Conservation (phyloP, 1,140 invertebrate genomes). For the Eufriesea mexicana region DNA sequence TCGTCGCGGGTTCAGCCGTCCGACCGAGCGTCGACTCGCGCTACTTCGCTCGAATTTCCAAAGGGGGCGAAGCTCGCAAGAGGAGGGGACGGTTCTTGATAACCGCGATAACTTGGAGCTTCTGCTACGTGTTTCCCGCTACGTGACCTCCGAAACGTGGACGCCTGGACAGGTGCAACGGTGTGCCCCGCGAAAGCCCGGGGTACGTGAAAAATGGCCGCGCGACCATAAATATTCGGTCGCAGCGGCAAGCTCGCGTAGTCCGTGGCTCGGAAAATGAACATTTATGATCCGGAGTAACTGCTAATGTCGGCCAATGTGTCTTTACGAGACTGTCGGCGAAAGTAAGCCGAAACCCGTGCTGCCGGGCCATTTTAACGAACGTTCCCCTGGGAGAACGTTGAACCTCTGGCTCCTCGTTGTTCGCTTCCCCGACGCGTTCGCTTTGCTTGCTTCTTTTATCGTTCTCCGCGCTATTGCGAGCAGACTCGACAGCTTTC, state of each 20-base stretch:
- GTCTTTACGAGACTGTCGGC: slow-evolving; percentile 52
- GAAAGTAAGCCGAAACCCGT: slow-evolving; percentile 20
- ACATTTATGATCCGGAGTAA: slow-evolving; percentile 63
- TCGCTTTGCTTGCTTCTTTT: background rate
- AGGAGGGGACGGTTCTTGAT: slow-evolving; percentile 33
- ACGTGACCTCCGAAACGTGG: slow-evolving; percentile 43
- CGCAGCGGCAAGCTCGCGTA: background rate
- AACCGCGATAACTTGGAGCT: slow-evolving; percentile 10
- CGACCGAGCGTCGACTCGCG: background rate
- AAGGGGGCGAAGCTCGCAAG: background rate
- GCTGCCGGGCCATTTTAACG: background rate
- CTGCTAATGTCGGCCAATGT: slow-evolving; percentile 60
- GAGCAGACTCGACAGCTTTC: background rate
- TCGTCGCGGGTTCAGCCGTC: background rate
- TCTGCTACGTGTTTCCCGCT: slow-evolving; percentile 7
- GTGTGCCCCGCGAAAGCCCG: background rate
- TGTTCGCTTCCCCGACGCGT: background rate
- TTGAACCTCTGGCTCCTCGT: background rate
- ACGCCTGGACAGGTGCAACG: slow-evolving; percentile 21
- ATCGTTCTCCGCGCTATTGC: background rate
- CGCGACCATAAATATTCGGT: slow-evolving; percentile 59
- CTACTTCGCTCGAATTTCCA: slow-evolving; percentile 1
- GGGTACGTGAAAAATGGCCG: slow-evolving; percentile 52
- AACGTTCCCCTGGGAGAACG: background rate
- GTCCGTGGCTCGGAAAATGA: slow-evolving; percentile 52